Base-by-base conservation (phyloP, 2,797 vertebrate genomes). In the Sciaenops ocellatus region DNA sequence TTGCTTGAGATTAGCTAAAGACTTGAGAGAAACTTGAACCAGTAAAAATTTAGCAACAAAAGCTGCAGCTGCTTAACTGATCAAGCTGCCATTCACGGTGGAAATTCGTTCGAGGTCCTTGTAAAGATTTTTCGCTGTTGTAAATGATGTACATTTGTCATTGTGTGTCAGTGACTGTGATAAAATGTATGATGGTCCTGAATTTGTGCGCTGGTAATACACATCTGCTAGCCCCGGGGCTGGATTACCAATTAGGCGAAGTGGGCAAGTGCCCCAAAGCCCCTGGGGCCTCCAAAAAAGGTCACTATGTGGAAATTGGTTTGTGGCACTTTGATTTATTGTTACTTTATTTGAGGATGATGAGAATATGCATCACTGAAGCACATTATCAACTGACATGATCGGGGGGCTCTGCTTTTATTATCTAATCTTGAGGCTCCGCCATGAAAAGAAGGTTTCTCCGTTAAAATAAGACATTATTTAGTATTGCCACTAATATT, bases 81-180 rank as follows among this genome's bases (percentile, higher is more conserved):
- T 66, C 1, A 18, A 6, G 28, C 0, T 0, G 15, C 41, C 26
- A 6, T 69, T 44, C 4, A 34, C 52, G 6, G 9, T 26, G 24
- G 12, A 46, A 54, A 63, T 28, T 4, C 26, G n/a, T 51, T 28
- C 38, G 44, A 17, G 26, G 8, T 9, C 9, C 34, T 38, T 34
- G 34, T 34, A 34, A 26, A 18, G n/a, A 22, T 34, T n/a, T 28
- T 15, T 60, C 20, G 16, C 16, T 5, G 1, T 26, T 26, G 46
- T n/a, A 8, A 54, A 63, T 44, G 4, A 51, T 63, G 20, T 64
- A 34, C 51, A 69, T 44, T 44, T 51, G 22, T 63, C 28, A 55
- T 17, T 15, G 22, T 55, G 28, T 74, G 64, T 30, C 77, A 50
- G 77, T 63, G n/a, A 63, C 15, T 56, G 60, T 44, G 52, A 42